Evolutionary conservation across 2,888 invertebrate species (phyloP).

Genomic region (Tineola bisselliella): DNA sequence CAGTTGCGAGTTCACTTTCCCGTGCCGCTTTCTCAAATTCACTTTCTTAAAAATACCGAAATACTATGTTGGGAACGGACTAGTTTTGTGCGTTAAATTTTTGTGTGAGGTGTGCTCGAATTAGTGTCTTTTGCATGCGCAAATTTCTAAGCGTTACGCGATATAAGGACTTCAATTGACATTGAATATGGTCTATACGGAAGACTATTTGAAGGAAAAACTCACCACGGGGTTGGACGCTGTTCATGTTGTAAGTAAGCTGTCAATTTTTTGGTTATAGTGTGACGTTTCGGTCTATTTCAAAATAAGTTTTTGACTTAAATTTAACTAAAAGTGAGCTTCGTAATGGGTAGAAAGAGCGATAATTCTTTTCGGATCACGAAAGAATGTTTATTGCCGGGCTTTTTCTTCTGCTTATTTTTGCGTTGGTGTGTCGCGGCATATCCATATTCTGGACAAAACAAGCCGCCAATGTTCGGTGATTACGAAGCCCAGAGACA

Average conservation of each 20-base stretch:
- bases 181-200: slow-evolving; percentile 74
- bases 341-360: slow-evolving; percentile 8
- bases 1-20: slow-evolving; percentile 46
- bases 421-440: slow-evolving; percentile 79
- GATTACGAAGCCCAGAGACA: slow-evolving; percentile 99
- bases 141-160: slow-evolving; percentile 21
- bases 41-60: slow-evolving; percentile 47
- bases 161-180: slow-evolving; percentile 40
- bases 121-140: slow-evolving; percentile 36
- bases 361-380: slow-evolving; percentile 35
- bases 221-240: slow-evolving; percentile 73
- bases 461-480: slow-evolving; percentile 90
- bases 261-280: slow-evolving; percentile 43
- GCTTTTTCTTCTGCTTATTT: slow-evolving; percentile 68
- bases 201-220: slow-evolving; percentile 73
- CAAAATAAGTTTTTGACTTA: not conserved
- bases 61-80: slow-evolving; percentile 28
- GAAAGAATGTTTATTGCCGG: slow-evolving; percentile 56
- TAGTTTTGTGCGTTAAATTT: slow-evolving; percentile 30
- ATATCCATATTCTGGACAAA: slow-evolving; percentile 83
- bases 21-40: slow-evolving; percentile 46
- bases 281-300: not conserved
- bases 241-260: slow-evolving; percentile 74
- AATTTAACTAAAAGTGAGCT: not conserved
- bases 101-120: slow-evolving; percentile 27